Evolutionary conservation across 1,140 invertebrate species (phyloP).

Genomic region (Atta texana): DNA sequence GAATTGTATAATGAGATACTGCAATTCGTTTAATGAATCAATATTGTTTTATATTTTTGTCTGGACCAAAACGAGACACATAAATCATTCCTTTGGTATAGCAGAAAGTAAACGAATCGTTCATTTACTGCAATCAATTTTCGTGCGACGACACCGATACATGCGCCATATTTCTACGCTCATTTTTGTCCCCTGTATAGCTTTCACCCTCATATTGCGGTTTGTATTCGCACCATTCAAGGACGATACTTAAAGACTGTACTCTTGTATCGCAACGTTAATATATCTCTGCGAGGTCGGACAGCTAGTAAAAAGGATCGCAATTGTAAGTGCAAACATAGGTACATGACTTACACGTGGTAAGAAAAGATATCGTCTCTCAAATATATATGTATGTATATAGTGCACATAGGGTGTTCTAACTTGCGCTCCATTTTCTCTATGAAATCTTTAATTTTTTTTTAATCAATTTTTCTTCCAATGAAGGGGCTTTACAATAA

Average conservation of each 20-base stretch:
- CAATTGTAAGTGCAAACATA: slow-evolving; percentile 17
- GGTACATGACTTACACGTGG: slow-evolving; percentile 4
- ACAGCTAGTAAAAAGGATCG: slow-evolving; percentile 53
- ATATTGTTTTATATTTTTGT: slow-evolving; percentile 22
- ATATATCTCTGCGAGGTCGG: slow-evolving; percentile 64
- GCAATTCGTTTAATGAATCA: not conserved
- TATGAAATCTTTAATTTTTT: not conserved
- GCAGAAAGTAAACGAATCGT: slow-evolving; percentile 28
- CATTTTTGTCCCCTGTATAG: slow-evolving; percentile 39
- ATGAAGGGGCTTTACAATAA: not conserved
- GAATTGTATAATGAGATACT: not conserved
- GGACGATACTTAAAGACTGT: slow-evolving; percentile 63
- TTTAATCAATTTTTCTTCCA: not conserved
- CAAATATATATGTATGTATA: too few species aligned
- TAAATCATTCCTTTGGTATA: slow-evolving; percentile 31
- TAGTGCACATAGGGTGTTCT: not conserved
- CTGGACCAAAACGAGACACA: slow-evolving; percentile 12
- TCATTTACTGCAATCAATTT: slow-evolving; percentile 50
- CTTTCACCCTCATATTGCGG: slow-evolving; percentile 45
- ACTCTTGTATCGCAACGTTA: slow-evolving; percentile 62
- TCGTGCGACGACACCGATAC: slow-evolving; percentile 7
- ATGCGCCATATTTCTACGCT: not conserved
- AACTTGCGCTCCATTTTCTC: not conserved
- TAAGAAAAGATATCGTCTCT: not conserved
- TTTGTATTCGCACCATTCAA: slow-evolving; percentile 66